Evolutionary conservation across 2,797 vertebrate genomes (phyloP), one percentile per base, ranked within the genome.

Genomic region (Prionace glauca): DNA sequence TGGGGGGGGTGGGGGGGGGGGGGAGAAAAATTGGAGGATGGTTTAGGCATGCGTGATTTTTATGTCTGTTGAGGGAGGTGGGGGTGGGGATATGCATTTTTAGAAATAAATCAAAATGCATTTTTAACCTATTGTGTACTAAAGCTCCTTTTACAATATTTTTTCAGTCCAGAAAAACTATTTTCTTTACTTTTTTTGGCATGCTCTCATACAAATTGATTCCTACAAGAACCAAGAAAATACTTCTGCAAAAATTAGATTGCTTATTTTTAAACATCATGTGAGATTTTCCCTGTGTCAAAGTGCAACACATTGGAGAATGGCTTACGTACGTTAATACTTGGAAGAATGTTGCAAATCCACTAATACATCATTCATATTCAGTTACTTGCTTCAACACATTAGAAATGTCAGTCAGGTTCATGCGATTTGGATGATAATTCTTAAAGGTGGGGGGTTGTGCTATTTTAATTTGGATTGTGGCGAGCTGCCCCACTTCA

Each of bases 1-100:
- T 91, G 95, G 87, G 41, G 41, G 41, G 41, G n/a, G n/a, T n/a
- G 3, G 3, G 45, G 45, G 1, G 45, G 45, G 96, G 96, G 9
- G 10, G 29, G 22, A 26, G 95, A 96, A 96, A 97, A 96, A 96
- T 95, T 97, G 97, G 96, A 97, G 97, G 97, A 97, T 97, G 97
- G 97, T 97, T 96, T 96, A 96, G 96, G 79, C 24, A 7, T 77
- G 24, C 56, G 29, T 77, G 45, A 29, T 95, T 74, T 74, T 74
- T 32, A 56, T 50, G 24, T 45, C 4, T 72, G 26, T 74, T 56
- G 29, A 3, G 10, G 71, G 62, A 22, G 69, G 69, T 14, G 18
- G 69, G 71, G 72, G 26, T 26, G 32, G 3, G 12, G 93, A 10
- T 56, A 24, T 69, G 11, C 65, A 41, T 69, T 67, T 67, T 90